A percentile compares a stretch with the other conserved stretches of the same genome.
phyloP scores from a whole-genome alignment of 2,888 invertebrate species.

The Archips crataeganus region DNA sequence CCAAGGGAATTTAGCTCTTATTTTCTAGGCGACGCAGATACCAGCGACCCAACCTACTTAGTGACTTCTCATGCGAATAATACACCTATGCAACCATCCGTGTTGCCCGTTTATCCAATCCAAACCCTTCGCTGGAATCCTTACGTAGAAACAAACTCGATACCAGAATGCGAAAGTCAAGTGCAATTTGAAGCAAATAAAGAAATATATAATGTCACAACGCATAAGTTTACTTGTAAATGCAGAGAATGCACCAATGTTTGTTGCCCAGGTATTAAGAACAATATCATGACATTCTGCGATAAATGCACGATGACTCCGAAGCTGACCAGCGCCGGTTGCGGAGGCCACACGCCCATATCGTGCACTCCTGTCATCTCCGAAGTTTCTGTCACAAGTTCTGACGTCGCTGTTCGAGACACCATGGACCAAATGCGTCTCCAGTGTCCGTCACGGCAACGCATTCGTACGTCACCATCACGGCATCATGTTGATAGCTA shows the following conservation, averaged over 20 bases:
- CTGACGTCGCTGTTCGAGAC: constrained; percentile 48
- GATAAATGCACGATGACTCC: constrained; percentile 69
- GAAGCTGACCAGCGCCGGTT: constrained; percentile 57
- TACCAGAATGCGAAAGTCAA: constrained; percentile 46
- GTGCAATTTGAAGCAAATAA: constrained; percentile 10
- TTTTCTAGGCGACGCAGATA: constrained; percentile 46
- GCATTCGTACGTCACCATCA: background rate
- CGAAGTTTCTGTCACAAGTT: constrained; percentile 47
- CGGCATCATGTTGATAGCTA: background rate
- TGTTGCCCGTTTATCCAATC: constrained; percentile 53
- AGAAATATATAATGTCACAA: background rate
- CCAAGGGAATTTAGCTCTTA: constrained; percentile 57
- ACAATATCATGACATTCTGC: constrained; percentile 64
- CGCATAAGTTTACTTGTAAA: background rate
- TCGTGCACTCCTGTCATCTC: constrained; percentile 44
- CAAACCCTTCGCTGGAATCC: constrained; percentile 57
- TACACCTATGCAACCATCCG: constrained; percentile 37
- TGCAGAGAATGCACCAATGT: constrained; percentile 14
- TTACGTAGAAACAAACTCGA: constrained; percentile 47
- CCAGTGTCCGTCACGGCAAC: background rate
- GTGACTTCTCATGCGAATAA: constrained; percentile 53
- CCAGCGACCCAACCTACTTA: constrained; percentile 40
- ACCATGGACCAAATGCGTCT: background rate
- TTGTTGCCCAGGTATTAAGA: constrained; percentile 52
- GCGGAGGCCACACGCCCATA: constrained; percentile 49